These are phyloP conservation scores for Athene noctua DNA, from an alignment of 2,113 vertebrate species.

Conservation along the genomic window DNA sequence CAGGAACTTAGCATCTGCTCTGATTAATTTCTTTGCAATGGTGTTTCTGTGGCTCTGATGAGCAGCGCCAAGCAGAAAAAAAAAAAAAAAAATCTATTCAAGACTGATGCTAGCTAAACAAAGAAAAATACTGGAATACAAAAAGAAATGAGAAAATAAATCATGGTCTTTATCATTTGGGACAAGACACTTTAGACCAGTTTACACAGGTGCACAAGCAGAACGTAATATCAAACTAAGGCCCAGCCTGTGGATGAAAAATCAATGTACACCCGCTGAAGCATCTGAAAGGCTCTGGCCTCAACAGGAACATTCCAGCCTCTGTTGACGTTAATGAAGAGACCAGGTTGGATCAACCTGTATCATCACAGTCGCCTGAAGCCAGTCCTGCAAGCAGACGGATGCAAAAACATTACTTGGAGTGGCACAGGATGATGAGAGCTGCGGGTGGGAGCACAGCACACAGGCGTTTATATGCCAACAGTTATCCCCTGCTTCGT, in stretches of 20 bases:
- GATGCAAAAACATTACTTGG: not conserved
- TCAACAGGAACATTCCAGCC: not conserved
- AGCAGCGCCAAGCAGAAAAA: fast-evolving
- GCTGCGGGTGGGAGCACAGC: fast-evolving
- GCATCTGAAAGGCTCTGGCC: not conserved
- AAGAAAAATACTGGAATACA: not conserved
- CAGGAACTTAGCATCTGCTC: not conserved
- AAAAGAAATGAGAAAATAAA: not conserved
- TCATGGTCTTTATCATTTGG: not conserved
- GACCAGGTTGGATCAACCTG: not conserved
- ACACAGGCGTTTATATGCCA: fast-evolving
- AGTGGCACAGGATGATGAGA: fast-evolving
- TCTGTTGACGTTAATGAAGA: fast-evolving
- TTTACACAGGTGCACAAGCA: not conserved
- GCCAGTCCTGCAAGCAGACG: not conserved
- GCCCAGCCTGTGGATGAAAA: not conserved
- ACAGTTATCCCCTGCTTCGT: fast-evolving
- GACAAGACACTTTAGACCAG: not conserved
- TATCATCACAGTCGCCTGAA: not conserved
- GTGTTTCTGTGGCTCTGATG: not conserved
- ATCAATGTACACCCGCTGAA: not conserved
- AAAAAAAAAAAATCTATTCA: not conserved
- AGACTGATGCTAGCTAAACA: not conserved
- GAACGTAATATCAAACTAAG: not conserved
- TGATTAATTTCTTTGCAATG: not conserved